phyloP scores from a whole-genome alignment of 1,140 invertebrate species.

The Anagrus nilaparvatae region DNA sequence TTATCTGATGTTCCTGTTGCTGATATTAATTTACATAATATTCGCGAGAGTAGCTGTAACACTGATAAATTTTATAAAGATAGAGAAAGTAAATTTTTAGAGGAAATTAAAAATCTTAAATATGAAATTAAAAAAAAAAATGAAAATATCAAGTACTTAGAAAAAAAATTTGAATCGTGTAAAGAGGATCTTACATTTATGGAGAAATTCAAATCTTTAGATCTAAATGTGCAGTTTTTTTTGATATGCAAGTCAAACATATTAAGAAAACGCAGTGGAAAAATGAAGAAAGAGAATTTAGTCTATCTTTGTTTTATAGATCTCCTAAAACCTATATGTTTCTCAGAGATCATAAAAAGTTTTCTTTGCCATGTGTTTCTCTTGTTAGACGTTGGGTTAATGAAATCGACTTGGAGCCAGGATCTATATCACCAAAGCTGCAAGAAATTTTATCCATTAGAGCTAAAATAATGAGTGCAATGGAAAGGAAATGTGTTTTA shows the following conservation, averaged over 20 bases:
- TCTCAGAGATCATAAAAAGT: slow-evolving; percentile 10
- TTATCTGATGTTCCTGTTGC: no score
- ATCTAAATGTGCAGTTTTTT: no score
- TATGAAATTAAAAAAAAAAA: no score
- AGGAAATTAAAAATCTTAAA: no score
- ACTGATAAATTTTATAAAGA: no score
- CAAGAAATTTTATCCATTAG: slow-evolving; percentile 12
- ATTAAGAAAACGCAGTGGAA: slow-evolving; percentile 9
- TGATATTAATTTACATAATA: no score
- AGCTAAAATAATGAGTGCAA: slow-evolving; percentile 8
- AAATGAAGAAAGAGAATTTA: slow-evolving; percentile 17
- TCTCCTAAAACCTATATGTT: slow-evolving; percentile 15
- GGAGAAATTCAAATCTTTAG: no score
- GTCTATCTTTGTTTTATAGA: slow-evolving; percentile 16
- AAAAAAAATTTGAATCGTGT: no score
- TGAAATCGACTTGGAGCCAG: neutral
- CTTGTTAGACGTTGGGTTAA: neutral
- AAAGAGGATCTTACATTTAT: no score
- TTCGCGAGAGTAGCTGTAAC: no score
- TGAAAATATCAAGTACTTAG: no score
- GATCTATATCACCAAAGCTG: neutral
- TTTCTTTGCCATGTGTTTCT: neutral
- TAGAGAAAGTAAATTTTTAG: no score
- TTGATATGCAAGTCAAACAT: slow-evolving; percentile 17
- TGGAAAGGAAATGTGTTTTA: slow-evolving; percentile 18